Base-by-base conservation (phyloP, 2,888 invertebrate species). In the Epicampocera succincta region DNA sequence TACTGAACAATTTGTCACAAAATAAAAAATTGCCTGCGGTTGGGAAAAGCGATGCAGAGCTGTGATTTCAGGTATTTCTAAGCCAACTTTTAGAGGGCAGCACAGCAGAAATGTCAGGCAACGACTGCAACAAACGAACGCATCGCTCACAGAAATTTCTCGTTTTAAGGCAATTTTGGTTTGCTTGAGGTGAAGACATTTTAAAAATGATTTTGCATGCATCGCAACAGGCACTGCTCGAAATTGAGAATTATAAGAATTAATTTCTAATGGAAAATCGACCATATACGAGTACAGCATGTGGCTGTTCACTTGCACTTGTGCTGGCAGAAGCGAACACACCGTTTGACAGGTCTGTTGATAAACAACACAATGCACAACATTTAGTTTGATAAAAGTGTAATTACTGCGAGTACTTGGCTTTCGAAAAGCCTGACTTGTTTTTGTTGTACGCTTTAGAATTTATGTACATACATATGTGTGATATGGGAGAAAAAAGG, bases 1-100 rank as follows among this genome's bases (percentile, higher is more conserved):
- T 82, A 84, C 82, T 76, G 84, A 85, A 84, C 85, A 85, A 86
- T 86, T 86, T 86, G 86, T 86, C 86, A 85, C 85, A 85, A 84
- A 78, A 84, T 85, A 85, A 84, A 84, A 85, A 84, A 84, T 85
- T 61, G 84, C 69, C 82, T 83, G 83, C 77, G 54, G 25, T 15
- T 46, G 52, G 3, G 8, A 48, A 21, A 42, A 60, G 13, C 25
- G 33, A 33, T 13, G 25, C 3, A 0, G 29, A 29, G 29, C 38
- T 19, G 33, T 17, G 19, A 61, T 40, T 21, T 13, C 44, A 44
- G 25, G 15, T 44, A 29, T 50, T 60, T 15, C 21, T 44, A 13
- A 40, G 48, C 5, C n/a, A 69, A 40, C 29, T 11, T 72, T 15
- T 21, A 29, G 11, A 52, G 50, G 2, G 44, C 61, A 52, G 50